Base-by-base conservation (phyloP, 2,797 vertebrate species). In the Pangasius mekongensis region DNA sequence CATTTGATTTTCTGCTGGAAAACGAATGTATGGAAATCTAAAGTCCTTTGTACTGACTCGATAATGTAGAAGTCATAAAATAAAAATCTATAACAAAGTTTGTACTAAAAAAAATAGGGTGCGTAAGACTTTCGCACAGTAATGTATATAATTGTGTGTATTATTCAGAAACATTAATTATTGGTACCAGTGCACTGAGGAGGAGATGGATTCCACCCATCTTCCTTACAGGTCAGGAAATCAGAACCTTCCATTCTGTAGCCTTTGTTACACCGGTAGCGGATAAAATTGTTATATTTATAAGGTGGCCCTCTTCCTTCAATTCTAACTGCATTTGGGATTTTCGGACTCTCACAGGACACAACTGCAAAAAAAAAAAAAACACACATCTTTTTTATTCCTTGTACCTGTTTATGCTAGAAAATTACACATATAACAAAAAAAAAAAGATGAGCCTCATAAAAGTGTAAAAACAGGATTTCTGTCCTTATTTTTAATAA, bases 141-240 rank as follows among this genome's bases (percentile, higher is more conserved):
- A 43, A 43, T 43, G 43, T 43, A 43, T 6, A 66, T 27, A 47
- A n/a, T n/a, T n/a, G n/a, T n/a, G n/a, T 62, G 27, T 64, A 64
- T 83, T 9, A 66, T 66, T 43, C 24, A 54, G 1, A 83, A 89
- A 47, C 36, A 83, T 8, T 10, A 5, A 77, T 33, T 14, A 33
- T 4, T 1, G 67, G 64, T 94, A 95, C 94, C 3, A 90, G 0
- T 8, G 91, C 95, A 95, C 30, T 0, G 0, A 77, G 92, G 92
- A 62, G 83, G 22, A n/a, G 2, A 3, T 43, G 93, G 89, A 30
- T 27, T 11, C 95, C 94, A 95, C 30, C 85, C 16, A 6, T 88
- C 47, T 5, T 74, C 30, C 0, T 0, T 71, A 91, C 95, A 95
- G 0, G 0, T 86, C 36, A 77, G 1, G 1, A 3, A 69, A 0